Conservation (phyloP, 2,113 vertebrate genomes). For the Mionectes macconnelli region DNA sequence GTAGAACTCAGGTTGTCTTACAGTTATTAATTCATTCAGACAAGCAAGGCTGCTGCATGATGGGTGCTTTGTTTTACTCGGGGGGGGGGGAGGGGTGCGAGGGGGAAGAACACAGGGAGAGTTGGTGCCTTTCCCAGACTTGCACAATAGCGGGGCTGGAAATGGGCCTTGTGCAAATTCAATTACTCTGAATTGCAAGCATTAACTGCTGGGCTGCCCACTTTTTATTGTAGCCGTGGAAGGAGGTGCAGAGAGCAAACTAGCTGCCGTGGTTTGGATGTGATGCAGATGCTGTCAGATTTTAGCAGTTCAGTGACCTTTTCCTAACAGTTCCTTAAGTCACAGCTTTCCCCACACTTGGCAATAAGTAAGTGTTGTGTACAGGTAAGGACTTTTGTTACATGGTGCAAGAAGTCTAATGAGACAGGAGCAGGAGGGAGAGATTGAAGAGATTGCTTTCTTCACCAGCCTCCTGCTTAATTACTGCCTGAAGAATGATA, state of each 20-base stretch:
- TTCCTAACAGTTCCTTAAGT: not conserved
- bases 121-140: slow-evolving; percentile 31
- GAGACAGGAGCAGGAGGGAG: not conserved
- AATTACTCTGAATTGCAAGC: not conserved
- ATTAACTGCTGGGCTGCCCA: not conserved
- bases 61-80: not conserved
- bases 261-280: not conserved
- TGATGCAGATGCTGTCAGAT: not conserved
- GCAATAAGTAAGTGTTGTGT: not conserved
- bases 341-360: not conserved
- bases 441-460: slow-evolving; percentile 1
- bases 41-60: not conserved
- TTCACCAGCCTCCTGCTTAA: not conserved
- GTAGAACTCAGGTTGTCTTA: not conserved
- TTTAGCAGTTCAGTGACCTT: not conserved
- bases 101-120: not conserved
- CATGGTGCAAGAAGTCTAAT: not conserved
- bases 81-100: not conserved
- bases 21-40: not conserved
- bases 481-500: not conserved
- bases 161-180: not conserved
- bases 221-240: not conserved
- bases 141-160: slow-evolving; percentile 7
- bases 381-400: not conserved
- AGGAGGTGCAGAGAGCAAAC: not conserved